phyloP scores from a whole-genome alignment of 2,113 vertebrate genomes.

The Crotalus horridus region DNA sequence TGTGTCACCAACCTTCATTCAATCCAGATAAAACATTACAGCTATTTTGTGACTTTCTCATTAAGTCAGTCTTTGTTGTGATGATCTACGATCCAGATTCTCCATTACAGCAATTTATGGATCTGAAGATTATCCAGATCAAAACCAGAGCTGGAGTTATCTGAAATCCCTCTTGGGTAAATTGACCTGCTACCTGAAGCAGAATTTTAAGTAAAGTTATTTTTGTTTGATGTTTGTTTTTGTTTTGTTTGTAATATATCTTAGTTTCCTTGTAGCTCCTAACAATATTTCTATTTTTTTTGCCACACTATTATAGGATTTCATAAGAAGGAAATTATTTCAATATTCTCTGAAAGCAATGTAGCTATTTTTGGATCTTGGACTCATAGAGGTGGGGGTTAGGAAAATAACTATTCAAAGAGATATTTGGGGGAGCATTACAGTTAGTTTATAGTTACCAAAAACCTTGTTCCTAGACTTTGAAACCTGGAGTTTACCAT shows the following conservation, averaged over 20 bases:
- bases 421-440: neutral
- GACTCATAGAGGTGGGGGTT: neutral
- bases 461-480: neutral
- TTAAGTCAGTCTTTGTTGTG: neutral
- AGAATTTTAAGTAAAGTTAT: neutral
- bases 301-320: neutral
- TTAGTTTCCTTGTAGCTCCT: slow-evolving; percentile 11
- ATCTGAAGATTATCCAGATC: neutral
- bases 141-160: neutral
- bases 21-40: neutral
- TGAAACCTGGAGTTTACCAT: neutral
- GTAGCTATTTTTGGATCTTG: neutral
- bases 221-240: neutral
- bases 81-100: neutral
- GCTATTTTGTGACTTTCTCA: neutral
- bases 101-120: neutral
- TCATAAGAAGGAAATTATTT: neutral
- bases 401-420: neutral
- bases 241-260: neutral
- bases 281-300: slow-evolving; percentile 32
- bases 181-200: neutral
- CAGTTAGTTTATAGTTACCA: neutral
- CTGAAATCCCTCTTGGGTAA: neutral
- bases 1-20: neutral
- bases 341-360: neutral